phyloP scores from a whole-genome alignment of 1,140 invertebrate species.

The Tetramorium simillimum region DNA sequence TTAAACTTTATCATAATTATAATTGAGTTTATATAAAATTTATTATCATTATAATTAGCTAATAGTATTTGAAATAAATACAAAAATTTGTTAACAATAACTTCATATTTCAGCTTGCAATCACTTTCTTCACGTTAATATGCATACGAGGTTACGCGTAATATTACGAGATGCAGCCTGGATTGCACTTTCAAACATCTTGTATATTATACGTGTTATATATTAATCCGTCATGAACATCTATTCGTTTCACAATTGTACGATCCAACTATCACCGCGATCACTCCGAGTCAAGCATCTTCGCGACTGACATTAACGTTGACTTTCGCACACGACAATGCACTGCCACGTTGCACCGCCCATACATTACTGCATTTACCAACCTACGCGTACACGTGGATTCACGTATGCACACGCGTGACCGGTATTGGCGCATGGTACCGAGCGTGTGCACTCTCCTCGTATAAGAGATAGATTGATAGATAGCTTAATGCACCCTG shows the following conservation, averaged over 20 bases:
- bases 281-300: not conserved
- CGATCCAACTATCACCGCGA: not conserved
- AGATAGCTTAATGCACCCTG: conserved; percentile 76
- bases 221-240: not conserved
- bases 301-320: conserved; percentile 23
- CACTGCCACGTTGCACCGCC: not conserved
- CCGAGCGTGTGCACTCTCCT: conserved; percentile 43
- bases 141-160: not conserved
- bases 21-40: not conserved
- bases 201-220: not conserved
- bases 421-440: not conserved
- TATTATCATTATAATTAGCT: not conserved
- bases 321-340: conserved; percentile 33
- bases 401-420: conserved; percentile 35
- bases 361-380: conserved; percentile 16
- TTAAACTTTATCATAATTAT: not conserved
- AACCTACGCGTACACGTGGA: conserved; percentile 8
- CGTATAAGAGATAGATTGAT: conserved; percentile 73
- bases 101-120: not conserved
- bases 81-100: not conserved
- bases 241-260: not conserved
- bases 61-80: too few relatives aligned
- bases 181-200: not conserved
- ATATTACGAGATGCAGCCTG: not conserved
- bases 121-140: not conserved